Conservation (phyloP, 2,113 vertebrate genomes). For the Sinocyclocheilus maitianheensis region DNA sequence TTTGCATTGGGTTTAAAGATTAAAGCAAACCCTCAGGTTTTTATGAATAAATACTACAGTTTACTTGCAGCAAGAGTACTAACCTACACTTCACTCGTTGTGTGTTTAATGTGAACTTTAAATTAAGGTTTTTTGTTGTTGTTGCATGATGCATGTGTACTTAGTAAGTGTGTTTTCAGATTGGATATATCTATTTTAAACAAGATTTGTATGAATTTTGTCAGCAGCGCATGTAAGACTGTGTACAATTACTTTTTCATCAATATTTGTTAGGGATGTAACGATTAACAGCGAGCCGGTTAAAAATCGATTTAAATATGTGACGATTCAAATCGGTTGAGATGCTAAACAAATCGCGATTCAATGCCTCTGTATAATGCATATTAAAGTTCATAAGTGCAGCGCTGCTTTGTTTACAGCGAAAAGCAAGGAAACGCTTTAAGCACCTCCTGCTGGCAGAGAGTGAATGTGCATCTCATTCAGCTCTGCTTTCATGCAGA, state of each 20-base stretch:
- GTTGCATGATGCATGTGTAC: too few species aligned
- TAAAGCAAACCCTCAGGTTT: conserved; percentile 23
- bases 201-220: background rate
- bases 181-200: background rate
- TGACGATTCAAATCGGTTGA: too few species aligned
- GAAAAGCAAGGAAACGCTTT: too few species aligned
- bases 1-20: background rate
- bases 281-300: too few species aligned
- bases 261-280: background rate
- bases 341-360: too few species aligned
- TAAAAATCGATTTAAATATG: too few species aligned
- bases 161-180: background rate
- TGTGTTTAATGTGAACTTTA: background rate
- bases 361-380: too few species aligned
- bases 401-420: too few species aligned
- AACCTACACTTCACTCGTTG: background rate
- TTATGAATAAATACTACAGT: background rate
- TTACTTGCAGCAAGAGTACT: background rate
- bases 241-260: background rate
- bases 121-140: background rate
- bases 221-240: background rate
- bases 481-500: too few species aligned
- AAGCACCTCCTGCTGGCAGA: too few species aligned
- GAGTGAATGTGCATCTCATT: too few species aligned
- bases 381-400: too few species aligned